Evolutionary conservation across 2,113 vertebrate genomes (phyloP).

Genomic region (Sylvilagus bachmani): DNA sequence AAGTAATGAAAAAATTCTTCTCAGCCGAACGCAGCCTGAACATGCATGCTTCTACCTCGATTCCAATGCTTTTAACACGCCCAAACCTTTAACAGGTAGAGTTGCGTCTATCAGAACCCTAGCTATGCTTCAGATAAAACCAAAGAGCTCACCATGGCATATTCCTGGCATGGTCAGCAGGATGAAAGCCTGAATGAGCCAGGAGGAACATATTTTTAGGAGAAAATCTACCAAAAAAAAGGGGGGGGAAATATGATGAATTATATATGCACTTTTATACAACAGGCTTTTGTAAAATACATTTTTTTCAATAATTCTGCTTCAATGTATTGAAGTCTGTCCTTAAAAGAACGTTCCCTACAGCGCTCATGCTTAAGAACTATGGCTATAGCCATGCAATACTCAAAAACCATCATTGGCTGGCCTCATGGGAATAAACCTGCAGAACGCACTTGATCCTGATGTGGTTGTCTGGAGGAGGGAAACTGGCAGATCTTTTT

Average conservation of each 20-base stretch:
- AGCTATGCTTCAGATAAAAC: conserved; percentile 44
- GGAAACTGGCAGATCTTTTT: conserved; percentile 26
- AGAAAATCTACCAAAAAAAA: background rate
- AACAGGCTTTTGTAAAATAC: conserved; percentile 33
- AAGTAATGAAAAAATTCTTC: conserved; percentile 68
- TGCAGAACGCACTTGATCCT: background rate
- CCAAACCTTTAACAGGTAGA: conserved; percentile 48
- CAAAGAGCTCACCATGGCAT: conserved; percentile 27
- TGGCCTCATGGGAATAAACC: conserved; percentile 32
- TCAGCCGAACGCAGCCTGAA: conserved; percentile 41
- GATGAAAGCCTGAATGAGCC: conserved; percentile 19
- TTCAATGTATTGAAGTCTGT: conserved; percentile 5
- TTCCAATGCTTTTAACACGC: conserved; percentile 37
- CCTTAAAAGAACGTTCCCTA: background rate
- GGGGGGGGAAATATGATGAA: background rate
- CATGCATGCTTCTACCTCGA: conserved; percentile 25
- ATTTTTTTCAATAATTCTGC: background rate
- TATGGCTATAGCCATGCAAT: background rate
- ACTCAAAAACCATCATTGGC: background rate
- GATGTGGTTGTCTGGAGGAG: background rate
- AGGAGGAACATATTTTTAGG: conserved; percentile 41
- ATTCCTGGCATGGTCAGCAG: background rate
- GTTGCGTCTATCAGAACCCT: background rate
- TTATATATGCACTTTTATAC: background rate
- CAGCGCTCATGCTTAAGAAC: background rate